Evolutionary conservation across 2,797 vertebrate genomes (phyloP).

Genomic region (Lacerta agilis): DNA sequence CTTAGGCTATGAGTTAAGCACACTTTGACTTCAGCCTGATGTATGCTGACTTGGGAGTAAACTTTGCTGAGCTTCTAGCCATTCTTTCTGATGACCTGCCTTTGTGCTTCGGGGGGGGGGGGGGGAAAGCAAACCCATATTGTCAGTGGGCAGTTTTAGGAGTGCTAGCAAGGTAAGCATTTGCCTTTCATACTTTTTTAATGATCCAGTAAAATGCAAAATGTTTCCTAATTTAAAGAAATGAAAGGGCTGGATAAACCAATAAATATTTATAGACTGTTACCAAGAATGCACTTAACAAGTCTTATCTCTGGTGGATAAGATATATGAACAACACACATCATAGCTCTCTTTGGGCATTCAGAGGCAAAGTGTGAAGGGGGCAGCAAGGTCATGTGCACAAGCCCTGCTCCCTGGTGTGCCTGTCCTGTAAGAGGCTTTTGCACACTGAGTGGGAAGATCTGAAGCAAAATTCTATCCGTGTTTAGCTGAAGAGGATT

Average conservation of each 20-base stretch:
- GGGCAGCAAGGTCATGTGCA: background rate
- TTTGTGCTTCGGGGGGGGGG: constrained; percentile 28
- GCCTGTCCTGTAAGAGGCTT: too few species aligned
- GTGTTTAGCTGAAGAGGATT: too few species aligned
- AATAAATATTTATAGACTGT: constrained; percentile 39
- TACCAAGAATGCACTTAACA: constrained; percentile 1
- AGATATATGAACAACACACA: constrained; percentile 21
- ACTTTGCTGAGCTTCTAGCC: background rate
- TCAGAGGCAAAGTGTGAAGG: background rate
- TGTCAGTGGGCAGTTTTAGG: background rate
- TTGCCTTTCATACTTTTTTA: constrained; percentile 21
- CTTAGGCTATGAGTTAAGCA: background rate
- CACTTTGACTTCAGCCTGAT: background rate
- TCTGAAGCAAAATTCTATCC: too few species aligned
- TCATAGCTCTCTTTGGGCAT: background rate
- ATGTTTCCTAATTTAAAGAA: background rate
- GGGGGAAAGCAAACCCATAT: background rate
- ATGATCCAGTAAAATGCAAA: constrained; percentile 38
- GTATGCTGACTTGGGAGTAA: background rate
- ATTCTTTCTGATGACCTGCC: background rate
- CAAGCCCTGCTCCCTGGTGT: too few species aligned
- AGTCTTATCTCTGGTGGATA: background rate
- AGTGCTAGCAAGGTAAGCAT: constrained; percentile 1
- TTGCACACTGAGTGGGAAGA: too few species aligned
- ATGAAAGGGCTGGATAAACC: constrained; percentile 11